Evolutionary conservation across 1,140 invertebrate species (phyloP).

Genomic region (Sycophila sp.): DNA sequence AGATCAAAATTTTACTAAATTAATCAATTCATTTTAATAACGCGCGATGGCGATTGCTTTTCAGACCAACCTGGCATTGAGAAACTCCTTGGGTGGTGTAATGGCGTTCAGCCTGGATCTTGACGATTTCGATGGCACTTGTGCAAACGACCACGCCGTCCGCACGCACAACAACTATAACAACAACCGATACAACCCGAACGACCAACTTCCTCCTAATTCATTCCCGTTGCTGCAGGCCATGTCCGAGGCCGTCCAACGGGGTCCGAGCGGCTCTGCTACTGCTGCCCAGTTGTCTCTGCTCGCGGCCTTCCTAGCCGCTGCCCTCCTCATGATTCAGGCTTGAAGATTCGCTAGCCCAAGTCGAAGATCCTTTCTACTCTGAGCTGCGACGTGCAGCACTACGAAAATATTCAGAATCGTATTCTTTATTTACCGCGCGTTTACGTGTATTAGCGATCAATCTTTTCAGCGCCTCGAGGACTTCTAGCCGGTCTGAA

Average conservation of each 20-base stretch:
- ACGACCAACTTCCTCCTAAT: background rate
- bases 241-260: constrained; percentile 24
- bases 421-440: too few species aligned
- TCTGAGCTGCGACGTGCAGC: too few species aligned
- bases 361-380: too few species aligned
- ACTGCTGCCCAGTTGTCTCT: too few species aligned
- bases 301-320: too few species aligned
- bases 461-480: too few species aligned
- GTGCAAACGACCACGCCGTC: background rate
- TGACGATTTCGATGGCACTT: constrained; percentile 20
- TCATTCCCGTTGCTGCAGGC: constrained; percentile 14
- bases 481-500: too few species aligned
- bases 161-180: background rate
- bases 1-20: background rate
- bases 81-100: constrained; percentile 8
- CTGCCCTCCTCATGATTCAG: too few species aligned
- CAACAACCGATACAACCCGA: background rate
- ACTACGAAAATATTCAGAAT: too few species aligned
- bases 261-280: constrained; percentile 5
- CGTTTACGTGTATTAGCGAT: too few species aligned
- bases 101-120: constrained; percentile 36
- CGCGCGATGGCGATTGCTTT: background rate
- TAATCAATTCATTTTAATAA: background rate
- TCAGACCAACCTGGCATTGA: background rate
- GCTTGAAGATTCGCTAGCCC: too few species aligned